phyloP scores from a whole-genome alignment of 2,797 vertebrate species.

The Phrynocephalus vlangalii region DNA sequence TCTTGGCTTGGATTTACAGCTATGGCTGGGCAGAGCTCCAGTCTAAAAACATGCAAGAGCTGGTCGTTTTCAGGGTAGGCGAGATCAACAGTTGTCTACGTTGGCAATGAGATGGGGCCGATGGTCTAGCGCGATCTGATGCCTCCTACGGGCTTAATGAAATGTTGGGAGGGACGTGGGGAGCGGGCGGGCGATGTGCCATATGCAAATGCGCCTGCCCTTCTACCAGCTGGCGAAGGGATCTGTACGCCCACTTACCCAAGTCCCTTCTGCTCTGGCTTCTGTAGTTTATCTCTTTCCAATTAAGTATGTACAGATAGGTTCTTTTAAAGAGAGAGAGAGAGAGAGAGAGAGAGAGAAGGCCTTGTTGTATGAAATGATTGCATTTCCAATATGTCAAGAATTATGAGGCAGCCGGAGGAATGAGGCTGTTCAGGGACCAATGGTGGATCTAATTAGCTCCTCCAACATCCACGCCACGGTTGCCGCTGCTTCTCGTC shows the following conservation, averaged over 20 bases:
- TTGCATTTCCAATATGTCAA: constrained; percentile 56
- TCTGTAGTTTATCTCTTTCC: constrained; percentile 31
- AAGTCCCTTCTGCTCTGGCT: rapidly evolving
- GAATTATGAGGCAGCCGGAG: constrained; percentile 51
- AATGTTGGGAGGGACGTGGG: neutral
- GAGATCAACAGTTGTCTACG: too few relatives aligned
- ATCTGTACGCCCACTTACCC: neutral
- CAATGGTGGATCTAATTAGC: constrained; percentile 61
- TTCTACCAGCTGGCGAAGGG: neutral
- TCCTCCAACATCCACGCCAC: constrained; percentile 26
- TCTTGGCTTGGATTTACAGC: too few relatives aligned
- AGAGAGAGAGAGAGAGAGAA: neutral
- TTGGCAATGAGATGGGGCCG: too few relatives aligned
- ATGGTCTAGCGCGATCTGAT: neutral
- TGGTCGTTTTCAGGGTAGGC: too few relatives aligned
- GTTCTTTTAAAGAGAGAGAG: neutral
- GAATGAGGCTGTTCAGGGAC: neutral
- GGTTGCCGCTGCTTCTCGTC: neutral
- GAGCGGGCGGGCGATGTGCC: too few relatives aligned
- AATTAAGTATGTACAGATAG: constrained; percentile 52
- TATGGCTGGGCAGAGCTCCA: too few relatives aligned
- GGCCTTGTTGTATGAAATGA: constrained; percentile 44
- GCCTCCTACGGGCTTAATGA: neutral
- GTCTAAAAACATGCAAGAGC: too few relatives aligned
- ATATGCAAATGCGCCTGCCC: neutral